Conservation (phyloP, 2,113 vertebrate species). For the Microtus ochrogaster region DNA sequence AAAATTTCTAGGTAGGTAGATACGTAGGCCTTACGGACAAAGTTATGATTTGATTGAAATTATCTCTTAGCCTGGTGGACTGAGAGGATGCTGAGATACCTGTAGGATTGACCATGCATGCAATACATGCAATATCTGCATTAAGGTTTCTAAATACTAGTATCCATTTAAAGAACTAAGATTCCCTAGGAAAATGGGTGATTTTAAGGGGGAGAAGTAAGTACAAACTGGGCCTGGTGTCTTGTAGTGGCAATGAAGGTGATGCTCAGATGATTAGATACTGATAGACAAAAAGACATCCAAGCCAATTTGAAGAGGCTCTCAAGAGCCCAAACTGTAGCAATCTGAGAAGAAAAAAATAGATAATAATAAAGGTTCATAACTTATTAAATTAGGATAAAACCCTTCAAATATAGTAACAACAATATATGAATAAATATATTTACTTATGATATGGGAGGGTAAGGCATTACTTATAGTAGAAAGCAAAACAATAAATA, state of each 20-base stretch:
- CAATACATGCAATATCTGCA: not conserved
- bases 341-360: slow-evolving; percentile 14
- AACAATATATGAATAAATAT: slow-evolving; percentile 28
- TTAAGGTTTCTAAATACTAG: not conserved
- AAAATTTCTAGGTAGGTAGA: not conserved
- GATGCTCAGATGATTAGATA: not conserved
- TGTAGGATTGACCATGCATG: not conserved
- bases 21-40: not conserved
- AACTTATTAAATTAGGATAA: slow-evolving; percentile 32
- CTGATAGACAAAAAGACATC: not conserved
- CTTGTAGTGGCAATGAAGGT: slow-evolving; percentile 40
- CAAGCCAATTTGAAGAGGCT: not conserved
- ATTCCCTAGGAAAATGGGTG: not conserved
- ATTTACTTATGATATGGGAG: not conserved
- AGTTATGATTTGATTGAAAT: not conserved
- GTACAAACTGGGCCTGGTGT: not conserved
- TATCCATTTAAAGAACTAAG: not conserved
- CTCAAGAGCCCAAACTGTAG: not conserved
- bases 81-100: not conserved
- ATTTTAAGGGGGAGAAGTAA: not conserved
- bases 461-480: not conserved
- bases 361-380: slow-evolving; percentile 39
- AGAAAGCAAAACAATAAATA: slow-evolving; percentile 54
- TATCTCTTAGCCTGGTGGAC: not conserved
- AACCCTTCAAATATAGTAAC: not conserved